Evolutionary conservation across 2,797 vertebrate genomes (phyloP), one percentile per base, ranked within the genome.

Genomic region (Salarias fasciatus): DNA sequence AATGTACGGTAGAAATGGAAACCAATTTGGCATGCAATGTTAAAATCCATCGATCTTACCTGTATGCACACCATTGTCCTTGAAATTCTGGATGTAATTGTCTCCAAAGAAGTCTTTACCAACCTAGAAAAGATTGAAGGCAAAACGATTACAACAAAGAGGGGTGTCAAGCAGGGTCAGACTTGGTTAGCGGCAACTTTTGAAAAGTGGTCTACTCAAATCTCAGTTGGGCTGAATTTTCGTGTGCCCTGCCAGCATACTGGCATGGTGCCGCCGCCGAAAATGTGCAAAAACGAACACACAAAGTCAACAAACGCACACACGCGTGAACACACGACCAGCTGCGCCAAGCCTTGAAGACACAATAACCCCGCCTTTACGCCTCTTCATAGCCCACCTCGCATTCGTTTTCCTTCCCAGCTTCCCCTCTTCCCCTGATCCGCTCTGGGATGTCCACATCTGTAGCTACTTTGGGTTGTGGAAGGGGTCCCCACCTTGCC

Each of bases 51-150:
- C 12, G 14, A 37, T 66, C 58, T 90, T 95, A 99, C 97, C 96
- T 95, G 95, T 97, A 83, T 92, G 92, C 84, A 99, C 93, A 56
- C 82, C 85, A 67, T 95, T 96, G 84, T 93, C 93, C 92, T 93
- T 95, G 85, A 99, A 95, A 91, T 99, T 98, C 89, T 94, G 93
- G 87, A 97, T 92, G 83, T 98, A 98, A 89, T 94, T 93, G 85
- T 94, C 94, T 89, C 97, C 97, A 93, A 99, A 99, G 82, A 95
- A 94, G 89, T 99, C 97, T 76, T 94, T 95, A 60, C 97, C 97
- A 88, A 99, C 95, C 97, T 99, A 88, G 59, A 89, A 63, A 77
- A 83, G 62, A 89, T 75, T 51, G 77, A 89, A 88, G 79, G 81
- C 72, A 85, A 86, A 91, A 84, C 72, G 69, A 86, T 88, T 79